Evolutionary conservation across 2,113 vertebrate genomes (phyloP), one percentile per base, ranked within the genome.

Genomic region (Scartelaos histophorus): DNA sequence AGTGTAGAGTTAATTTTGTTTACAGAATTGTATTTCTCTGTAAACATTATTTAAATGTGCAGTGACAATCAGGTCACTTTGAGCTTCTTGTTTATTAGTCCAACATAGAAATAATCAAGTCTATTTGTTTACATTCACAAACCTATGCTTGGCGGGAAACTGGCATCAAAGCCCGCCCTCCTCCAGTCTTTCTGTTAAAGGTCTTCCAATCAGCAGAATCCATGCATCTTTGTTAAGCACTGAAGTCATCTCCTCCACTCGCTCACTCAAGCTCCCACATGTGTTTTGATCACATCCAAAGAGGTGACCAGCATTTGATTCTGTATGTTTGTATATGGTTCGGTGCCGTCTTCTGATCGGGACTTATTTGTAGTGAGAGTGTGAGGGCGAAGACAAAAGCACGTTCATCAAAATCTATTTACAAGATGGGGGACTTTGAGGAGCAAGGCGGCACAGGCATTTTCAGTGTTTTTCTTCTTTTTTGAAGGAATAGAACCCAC

Each of bases 391-490:
- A 84, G 67, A 73, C 74, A 74, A 82, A 86, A 89, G 85, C 80
- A 76, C 85, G 83, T 87, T 87, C 88, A 87, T 87, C 83, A 76
- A 88, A 90, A 90, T 91, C 87, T 91, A 87, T 89, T 91, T 87
- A 90, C 85, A 89, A 89, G 82, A 74, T 71, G 60, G 80, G 86
- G 69, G 85, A 88, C 82, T 86, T 87, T 69, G 88, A 89, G 85
- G 78, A 83, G 86, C 25, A 83, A 83, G 69, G 81, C 76, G 78
- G 88, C 82, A 88, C 79, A 85, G 68, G 85, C 70, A 74, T 71
- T 87, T 83, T 85, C 29, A 43, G 35, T 82, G 78, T 88, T 83
- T 82, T 69, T 69, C 24, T 69, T 51, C 13, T 87, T 88, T 84
- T 87, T 81, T 84, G 21, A 85, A 76, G 85, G 47, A 76, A 75